Percentiles rank a stretch among this genome's conserved stretches.
Evolutionary conservation across 2,797 vertebrate genomes (phyloP).

Genomic region (Galagoides demidoff): DNA sequence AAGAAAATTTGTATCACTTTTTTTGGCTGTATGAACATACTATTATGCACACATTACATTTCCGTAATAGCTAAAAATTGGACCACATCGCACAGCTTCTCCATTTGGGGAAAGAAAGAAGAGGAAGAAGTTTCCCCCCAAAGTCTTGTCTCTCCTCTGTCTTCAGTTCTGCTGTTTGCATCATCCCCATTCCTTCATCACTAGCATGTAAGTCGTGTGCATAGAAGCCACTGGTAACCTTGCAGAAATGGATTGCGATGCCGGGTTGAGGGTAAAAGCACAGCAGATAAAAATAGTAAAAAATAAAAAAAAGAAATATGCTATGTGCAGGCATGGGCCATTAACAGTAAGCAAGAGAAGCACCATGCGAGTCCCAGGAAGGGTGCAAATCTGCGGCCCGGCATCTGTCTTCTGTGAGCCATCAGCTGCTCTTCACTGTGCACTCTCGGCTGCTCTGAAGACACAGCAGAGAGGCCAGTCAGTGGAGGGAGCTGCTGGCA

Average conservation of each 20-base stretch:
- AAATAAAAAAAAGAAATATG: conserved; percentile 59
- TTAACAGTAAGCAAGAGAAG: conserved; percentile 69
- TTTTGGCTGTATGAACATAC: neutral
- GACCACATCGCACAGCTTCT: neutral
- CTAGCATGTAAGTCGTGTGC: neutral
- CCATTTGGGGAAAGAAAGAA: neutral
- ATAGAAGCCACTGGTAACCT: conserved; percentile 36
- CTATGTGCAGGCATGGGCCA: conserved; percentile 59
- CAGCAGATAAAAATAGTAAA: conserved; percentile 49
- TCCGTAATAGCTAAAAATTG: neutral
- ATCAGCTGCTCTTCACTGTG: conserved; percentile 33
- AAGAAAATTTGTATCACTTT: conserved; percentile 22
- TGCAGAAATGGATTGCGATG: conserved; percentile 33
- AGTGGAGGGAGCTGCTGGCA: neutral
- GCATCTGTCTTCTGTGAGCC: conserved; percentile 58
- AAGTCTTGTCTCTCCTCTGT: neutral
- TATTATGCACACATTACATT: neutral
- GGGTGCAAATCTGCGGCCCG: fast-evolving
- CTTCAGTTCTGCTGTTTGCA: neutral
- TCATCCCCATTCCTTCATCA: neutral
- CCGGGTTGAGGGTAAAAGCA: conserved; percentile 28
- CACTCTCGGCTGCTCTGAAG: neutral
- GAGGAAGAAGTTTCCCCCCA: fast-evolving
- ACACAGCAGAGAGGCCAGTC: neutral
- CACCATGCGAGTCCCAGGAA: neutral